A percentile compares a stretch with the other conserved stretches of the same genome.
Conservation (phyloP, 2,113 vertebrate genomes). For the Azemiops feae region DNA sequence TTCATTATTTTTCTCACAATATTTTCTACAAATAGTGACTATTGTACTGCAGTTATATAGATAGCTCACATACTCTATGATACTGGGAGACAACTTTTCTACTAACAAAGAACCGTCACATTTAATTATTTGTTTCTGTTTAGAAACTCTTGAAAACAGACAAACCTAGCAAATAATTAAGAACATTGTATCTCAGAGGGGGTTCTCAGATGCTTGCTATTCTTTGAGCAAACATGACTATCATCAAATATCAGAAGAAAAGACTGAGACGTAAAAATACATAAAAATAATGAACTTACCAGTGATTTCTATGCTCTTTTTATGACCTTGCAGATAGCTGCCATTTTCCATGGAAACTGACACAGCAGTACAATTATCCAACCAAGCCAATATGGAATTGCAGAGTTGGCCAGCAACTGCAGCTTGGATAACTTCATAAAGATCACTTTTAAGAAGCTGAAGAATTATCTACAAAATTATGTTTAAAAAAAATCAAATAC, state of each 20-base stretch:
- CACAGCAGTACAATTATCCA: slow-evolving; percentile 73
- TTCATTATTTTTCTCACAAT: not conserved
- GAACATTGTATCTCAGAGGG: not conserved
- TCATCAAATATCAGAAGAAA: not conserved
- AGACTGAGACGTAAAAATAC: not conserved
- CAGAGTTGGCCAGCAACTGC: slow-evolving; percentile 75
- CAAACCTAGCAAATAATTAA: not conserved
- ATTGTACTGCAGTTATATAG: not conserved
- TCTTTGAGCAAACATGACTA: not conserved
- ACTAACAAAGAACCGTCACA: not conserved
- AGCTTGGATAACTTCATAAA: slow-evolving; percentile 80
- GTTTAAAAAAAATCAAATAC: not conserved
- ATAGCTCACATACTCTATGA: not conserved
- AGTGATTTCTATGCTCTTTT: slow-evolving; percentile 77
- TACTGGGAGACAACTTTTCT: not conserved
- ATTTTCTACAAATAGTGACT: not conserved
- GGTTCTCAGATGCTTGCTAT: not conserved
- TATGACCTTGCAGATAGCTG: slow-evolving; percentile 77
- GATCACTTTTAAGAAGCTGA: slow-evolving; percentile 80
- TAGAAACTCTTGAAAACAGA: not conserved
- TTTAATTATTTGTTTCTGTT: not conserved
- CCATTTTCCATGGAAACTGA: slow-evolving; percentile 85
- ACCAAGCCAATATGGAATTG: slow-evolving; percentile 75
- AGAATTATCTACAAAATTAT: slow-evolving; percentile 74
- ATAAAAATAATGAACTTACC: slow-evolving; percentile 61